Evolutionary conservation across 2,888 invertebrate species (phyloP), one percentile per base, ranked within the genome.

Genomic region (Crepidodera aurea): DNA sequence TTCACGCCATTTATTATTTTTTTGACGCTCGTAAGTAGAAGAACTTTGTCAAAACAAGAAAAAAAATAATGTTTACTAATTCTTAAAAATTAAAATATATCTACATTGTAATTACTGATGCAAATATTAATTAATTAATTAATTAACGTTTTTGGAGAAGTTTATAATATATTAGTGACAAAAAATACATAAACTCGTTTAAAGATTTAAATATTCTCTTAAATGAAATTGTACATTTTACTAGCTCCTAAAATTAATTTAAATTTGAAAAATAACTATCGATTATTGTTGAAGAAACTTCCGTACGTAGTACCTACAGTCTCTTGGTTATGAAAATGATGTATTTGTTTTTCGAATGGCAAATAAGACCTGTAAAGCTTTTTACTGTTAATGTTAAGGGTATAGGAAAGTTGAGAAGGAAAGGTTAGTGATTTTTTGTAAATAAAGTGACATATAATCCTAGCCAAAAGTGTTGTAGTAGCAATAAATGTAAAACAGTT

Each of bases 401-500:
- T 58, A 37, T 68, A 69, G 62, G 62, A 50, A 51, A 55, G 34
- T 46, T 54, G 66, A n/a, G n/a, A 22, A 64, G 34, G 59, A 16
- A 69, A 69, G 69, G 67, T 72, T 71, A 71, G 69, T 70, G 71
- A 71, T 66, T 66, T n/a, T 70, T 71, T 68, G 67, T 73, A 71
- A 69, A 69, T 69, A 69, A 66, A 59, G 57, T 63, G 50, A 50
- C 65, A n/a, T 50, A 60, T 70, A 72, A 70, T 70, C 70, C 69
- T 72, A 71, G 71, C 72, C 71, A 73, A 68, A 68, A 68, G 66
- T 66, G 65, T 64, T 69, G 69, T 71, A 69, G 62, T 71, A 67
- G 68, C 65, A 71, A 70, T 72, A 72, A 71, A 70, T 72, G 71
- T 72, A 57, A 54, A 54, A 19, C 22, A 39, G 51, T 59, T 44